Evolutionary conservation across 2,888 invertebrate genomes (phyloP).

Genomic region (Eretmocerus hayati): DNA sequence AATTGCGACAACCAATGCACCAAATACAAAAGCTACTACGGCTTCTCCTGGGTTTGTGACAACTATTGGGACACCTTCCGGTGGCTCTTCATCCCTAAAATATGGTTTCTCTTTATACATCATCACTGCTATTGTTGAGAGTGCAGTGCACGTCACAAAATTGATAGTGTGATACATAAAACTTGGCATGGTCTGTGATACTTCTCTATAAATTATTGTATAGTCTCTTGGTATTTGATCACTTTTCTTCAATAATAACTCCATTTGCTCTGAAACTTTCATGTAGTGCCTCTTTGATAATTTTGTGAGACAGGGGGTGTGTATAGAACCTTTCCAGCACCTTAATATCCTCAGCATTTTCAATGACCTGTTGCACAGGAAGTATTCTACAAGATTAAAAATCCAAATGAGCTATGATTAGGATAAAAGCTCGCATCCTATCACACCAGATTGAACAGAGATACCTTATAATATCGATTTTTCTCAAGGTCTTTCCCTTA

Average conservation of each 20-base stretch:
- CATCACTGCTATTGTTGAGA: not conserved
- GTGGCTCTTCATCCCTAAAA: not conserved
- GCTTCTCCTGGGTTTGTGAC: not conserved
- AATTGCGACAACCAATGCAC: not conserved
- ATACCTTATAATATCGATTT: no score
- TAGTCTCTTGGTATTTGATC: constrained; percentile 8
- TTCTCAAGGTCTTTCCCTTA: no score
- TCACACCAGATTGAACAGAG: no score
- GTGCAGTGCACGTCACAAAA: not conserved
- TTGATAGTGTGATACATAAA: constrained; percentile 6
- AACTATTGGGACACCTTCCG: not conserved
- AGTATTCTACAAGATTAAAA: no score
- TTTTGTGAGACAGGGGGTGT: not conserved
- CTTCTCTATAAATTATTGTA: constrained; percentile 10
- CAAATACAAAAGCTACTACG: not conserved
- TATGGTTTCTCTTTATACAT: not conserved
- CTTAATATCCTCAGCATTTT: constrained; percentile 11
- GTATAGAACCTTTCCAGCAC: constrained; percentile 3
- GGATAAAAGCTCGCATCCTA: no score
- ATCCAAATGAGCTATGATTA: no score
- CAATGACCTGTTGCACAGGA: no score
- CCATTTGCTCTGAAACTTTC: constrained; percentile 13
- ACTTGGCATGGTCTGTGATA: not conserved
- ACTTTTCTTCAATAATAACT: constrained; percentile 3
- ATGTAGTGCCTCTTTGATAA: constrained; percentile 1